Base-by-base conservation (phyloP, 1,140 invertebrate genomes). In the Ganaspis sp. region DNA sequence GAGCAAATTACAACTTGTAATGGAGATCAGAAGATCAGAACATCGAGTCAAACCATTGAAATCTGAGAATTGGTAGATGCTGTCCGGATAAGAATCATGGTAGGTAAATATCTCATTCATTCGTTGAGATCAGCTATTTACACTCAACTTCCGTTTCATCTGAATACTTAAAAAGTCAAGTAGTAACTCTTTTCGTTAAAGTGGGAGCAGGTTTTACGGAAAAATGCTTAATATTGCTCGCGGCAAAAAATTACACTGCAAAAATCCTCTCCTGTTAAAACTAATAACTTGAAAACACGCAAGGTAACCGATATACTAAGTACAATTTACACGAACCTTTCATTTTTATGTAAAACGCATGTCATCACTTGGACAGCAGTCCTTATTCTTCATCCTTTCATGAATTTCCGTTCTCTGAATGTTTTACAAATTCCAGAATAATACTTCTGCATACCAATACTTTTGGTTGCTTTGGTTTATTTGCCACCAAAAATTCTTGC, bases 51-150 rank as follows among this genome's bases (percentile, higher is more conserved):
- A 64, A 23, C 12, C 23, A 64, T 64, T 15, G 54, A 64, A 64
- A 64, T 83, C 76, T 77, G 54, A 86, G 82, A 76, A 74, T 76
- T 76, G 82, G 81, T 86, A 86, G 83, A 84, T 84, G 74, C 72
- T 70, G 17, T 15, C 9, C 38, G 64, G 45, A 83, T 82, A 81
- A 83, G 73, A 73, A 76, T 69, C 75, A 78, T 76, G 75, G 58
- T 26, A 29, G 26, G 58, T 64, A 26, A 64, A 26, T 29, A 79
- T 29, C 82, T 70, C 80, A 80, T 80, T 83, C 81, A 78, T 74
- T 75, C 82, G 58, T 64, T 26, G 58, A 64, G 29, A 21, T 29
- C 58, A 29, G 23, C 23, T 26, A 29, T 64, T 64, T 29, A 64
- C 23, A 29, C 58, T 64, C 12, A 69, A 79, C 80, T 79, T 81